Evolutionary conservation across 2,888 invertebrate genomes (phyloP), one percentile per base, ranked within the genome.

Genomic region (Latrodectus hesperus): DNA sequence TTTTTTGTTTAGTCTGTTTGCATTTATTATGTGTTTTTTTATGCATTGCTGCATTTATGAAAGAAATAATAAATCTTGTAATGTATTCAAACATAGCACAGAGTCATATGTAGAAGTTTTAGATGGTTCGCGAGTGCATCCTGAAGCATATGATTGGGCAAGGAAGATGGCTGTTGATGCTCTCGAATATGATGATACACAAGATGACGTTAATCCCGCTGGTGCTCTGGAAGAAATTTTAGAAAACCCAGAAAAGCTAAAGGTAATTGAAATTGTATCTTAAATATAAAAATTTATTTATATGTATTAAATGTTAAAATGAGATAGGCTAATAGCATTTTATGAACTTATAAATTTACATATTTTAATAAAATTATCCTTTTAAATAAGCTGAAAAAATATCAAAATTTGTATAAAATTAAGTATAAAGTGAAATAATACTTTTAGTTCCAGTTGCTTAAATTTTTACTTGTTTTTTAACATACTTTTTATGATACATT

Each of bases 131-230:
- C 94, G 99, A 90, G 99, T 99, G 0, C 99, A 99, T 93, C 99
- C 99, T 0, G 99, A 99, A 93, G 98, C 99, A 0, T 99, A 99
- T 92, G 99, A 99, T 92, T 99, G 99, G 99, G 99, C 99, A 0
- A 94, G 99, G 67, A 99, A 99, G 93, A 99, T 99, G 99, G 99
- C 99, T 0, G 98, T 99, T 0, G 99, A 99, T 93, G 99, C 99
- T 0, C 93, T 99, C 73, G 99, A 99, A 91, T 98, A 99, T 91
- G 99, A 99, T 91, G 99, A 99, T 91, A 92, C 92, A 9, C 92
- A 92, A 2, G 98, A 98, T 92, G 98, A 98, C 90, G 93, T 92
- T 0, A 98, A 98, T 93, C 98, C 99, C 0, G 98, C 99, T 0
- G 98, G 98, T 0, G 99, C 99, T 16, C 93, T 99, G 51, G 99